Evolutionary conservation across 2,113 vertebrate genomes (phyloP), one percentile per base, ranked within the genome.

Genomic region (Antennarius striatus): DNA sequence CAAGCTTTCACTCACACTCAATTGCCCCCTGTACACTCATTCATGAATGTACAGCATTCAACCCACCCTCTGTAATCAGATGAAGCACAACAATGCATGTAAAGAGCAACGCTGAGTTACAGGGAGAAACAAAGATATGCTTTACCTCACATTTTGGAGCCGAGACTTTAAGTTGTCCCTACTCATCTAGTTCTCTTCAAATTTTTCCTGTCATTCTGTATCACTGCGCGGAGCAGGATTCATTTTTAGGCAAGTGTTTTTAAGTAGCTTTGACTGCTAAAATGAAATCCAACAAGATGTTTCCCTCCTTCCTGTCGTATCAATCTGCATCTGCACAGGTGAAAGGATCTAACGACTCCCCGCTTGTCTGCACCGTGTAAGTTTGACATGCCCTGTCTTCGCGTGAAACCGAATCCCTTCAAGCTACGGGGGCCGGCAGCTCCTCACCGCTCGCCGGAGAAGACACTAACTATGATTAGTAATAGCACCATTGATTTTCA

Each of bases 311-410:
- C 51, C 46, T 49, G 40, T 17, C 4, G 30, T 30, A 64, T 43
- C 61, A 13, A 58, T 66, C 47, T 66, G 36, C 59, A 2, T 75
- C 57, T 61, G 64, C 68, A 66, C 9, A 42, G 49, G 39, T 56
- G n/a, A 65, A 70, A 15, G 46, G 28, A 69, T 64, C 63, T 54
- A 78, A 58, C 42, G 36, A 48, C 73, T 72, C 54, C 68, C 52
- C 22, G 7, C 32, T 36, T 36, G 32, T 36, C 32, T 4, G 32
- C 32, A 36, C 32, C 5, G 3, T 36, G 32, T 7, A 73, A 59
- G 69, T 69, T 59, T 75, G 80, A 80, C 48, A 36, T 68, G 65
- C 54, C 78, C 55, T 68, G 76, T 88, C 85, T 76, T 85, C 80
- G 78, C 61, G 6, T 86, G 82, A 81, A 82, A 82, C 68, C 6